Evolutionary conservation across 2,888 invertebrate species (phyloP).

Genomic region (Dascillus cervinus): DNA sequence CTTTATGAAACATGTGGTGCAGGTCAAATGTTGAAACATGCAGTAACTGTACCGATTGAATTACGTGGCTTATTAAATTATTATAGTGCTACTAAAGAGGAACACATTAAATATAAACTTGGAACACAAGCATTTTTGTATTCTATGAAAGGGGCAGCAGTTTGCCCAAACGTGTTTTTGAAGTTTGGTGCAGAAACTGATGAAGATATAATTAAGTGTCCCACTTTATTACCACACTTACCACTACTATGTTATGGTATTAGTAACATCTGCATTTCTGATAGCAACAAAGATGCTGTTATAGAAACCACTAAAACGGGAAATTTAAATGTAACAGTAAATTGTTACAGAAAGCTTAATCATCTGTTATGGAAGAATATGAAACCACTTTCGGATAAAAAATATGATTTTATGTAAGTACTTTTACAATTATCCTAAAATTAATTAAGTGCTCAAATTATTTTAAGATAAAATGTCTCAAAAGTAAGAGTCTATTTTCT

Average conservation of each 20-base stretch:
- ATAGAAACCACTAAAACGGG: too few relatives aligned
- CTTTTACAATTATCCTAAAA: too few relatives aligned
- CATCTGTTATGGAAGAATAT: slow-evolving; percentile 56
- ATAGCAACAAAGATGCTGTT: too few relatives aligned
- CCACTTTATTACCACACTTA: too few relatives aligned
- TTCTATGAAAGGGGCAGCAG: slow-evolving; percentile 26
- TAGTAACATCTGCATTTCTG: too few relatives aligned
- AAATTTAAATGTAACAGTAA: slow-evolving; percentile 43
- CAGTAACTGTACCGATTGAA: slow-evolving; percentile 25
- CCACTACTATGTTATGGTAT: too few relatives aligned
- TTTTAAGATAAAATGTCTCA: too few relatives aligned
- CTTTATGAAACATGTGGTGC: slow-evolving; percentile 1
- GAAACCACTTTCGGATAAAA: slow-evolving; percentile 43
- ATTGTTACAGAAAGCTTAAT: slow-evolving; percentile 46
- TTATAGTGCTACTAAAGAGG: slow-evolving; percentile 24
- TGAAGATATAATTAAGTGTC: too few relatives aligned
- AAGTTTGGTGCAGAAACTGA: slow-evolving; percentile 1
- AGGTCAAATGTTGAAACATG: slow-evolving; percentile 6
- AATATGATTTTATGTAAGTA: slow-evolving; percentile 36
- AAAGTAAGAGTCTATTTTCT: too few relatives aligned
- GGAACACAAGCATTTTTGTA: slow-evolving; percentile 25
- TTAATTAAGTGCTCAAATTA: too few relatives aligned
- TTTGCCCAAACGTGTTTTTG: slow-evolving; percentile 20
- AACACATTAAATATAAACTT: slow-evolving; percentile 29
- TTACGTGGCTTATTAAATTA: slow-evolving; percentile 24